A percentile compares a stretch with the other conserved stretches of the same genome.
Conservation (phyloP, 2,113 vertebrate species). For the Macquaria australasica region DNA sequence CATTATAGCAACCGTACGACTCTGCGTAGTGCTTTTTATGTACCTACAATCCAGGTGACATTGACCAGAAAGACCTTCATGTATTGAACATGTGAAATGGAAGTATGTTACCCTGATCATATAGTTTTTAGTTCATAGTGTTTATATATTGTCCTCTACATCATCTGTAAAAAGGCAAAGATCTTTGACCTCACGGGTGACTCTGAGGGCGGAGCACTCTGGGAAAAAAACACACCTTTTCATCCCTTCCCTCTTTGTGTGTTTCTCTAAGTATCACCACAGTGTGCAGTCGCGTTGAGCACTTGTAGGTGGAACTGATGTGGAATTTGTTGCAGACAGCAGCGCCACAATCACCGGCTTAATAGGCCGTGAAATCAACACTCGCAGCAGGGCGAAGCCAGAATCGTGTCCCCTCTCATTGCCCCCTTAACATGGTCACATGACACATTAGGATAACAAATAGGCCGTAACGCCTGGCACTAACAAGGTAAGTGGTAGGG, state of each 20-base stretch:
- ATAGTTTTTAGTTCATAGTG: no score
- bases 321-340: slow-evolving; percentile 54
- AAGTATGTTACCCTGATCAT: neutral
- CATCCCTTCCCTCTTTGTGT: neutral
- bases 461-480: slow-evolving; percentile 21
- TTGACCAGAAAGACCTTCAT: neutral
- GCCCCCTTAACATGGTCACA: slow-evolving; percentile 44
- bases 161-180: neutral
- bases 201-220: neutral
- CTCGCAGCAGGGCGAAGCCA: slow-evolving; percentile 18
- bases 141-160: neutral
- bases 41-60: neutral
- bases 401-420: slow-evolving; percentile 26
- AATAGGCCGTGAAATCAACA: slow-evolving; percentile 75
- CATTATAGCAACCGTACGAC: neutral
- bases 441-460: slow-evolving; percentile 63
- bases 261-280: slow-evolving; percentile 16
- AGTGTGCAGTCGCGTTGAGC: neutral
- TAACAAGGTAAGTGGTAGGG: slow-evolving; percentile 51
- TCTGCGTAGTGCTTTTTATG: neutral
- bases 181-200: neutral
- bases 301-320: slow-evolving; percentile 54
- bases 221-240: no score
- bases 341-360: slow-evolving; percentile 54
- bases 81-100: neutral